Percentiles rank a stretch among this genome's conserved stretches.
Evolutionary conservation across 2,113 vertebrate species (phyloP).

Genomic region (Chloropsis hardwickii): DNA sequence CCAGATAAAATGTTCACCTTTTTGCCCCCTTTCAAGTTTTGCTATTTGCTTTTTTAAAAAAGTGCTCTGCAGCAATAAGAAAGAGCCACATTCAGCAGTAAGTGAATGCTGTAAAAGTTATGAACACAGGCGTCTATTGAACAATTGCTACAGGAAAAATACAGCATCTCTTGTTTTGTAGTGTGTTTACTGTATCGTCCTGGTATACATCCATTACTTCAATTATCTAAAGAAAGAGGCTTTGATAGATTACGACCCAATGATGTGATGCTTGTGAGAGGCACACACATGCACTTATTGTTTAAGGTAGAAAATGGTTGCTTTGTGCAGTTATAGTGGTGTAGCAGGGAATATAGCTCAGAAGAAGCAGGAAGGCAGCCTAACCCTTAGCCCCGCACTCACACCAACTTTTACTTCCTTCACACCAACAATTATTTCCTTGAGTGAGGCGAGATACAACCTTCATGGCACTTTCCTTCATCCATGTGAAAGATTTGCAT

Average conservation of each 20-base stretch:
- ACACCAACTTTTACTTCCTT: not conserved
- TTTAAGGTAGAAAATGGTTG: slow-evolving; percentile 54
- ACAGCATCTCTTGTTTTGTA: slow-evolving; percentile 57
- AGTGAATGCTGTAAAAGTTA: not conserved
- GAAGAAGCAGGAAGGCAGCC: slow-evolving; percentile 12
- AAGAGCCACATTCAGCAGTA: not conserved
- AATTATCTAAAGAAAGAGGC: slow-evolving; percentile 70
- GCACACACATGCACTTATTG: slow-evolving; percentile 59
- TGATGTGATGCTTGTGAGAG: slow-evolving; percentile 65
- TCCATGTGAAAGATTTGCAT: rapidly evolving
- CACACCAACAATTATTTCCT: not conserved
- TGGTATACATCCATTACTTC: slow-evolving; percentile 59
- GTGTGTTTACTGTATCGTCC: slow-evolving; percentile 59
- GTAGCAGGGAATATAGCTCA: slow-evolving; percentile 25
- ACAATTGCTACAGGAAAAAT: not conserved
- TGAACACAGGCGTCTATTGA: not conserved
- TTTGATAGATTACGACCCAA: slow-evolving; percentile 47
- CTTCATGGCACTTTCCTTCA: not conserved
- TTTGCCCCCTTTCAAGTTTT: not conserved
- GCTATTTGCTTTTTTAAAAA: not conserved
- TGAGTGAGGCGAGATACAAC: not conserved
- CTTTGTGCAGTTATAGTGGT: slow-evolving; percentile 44
- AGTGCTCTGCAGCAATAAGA: not conserved
- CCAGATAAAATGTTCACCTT: not conserved
- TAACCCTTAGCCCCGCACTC: not conserved